Evolutionary conservation across 2,113 vertebrate species (phyloP), one percentile per base, ranked within the genome.

Genomic region (Orcinus orca): DNA sequence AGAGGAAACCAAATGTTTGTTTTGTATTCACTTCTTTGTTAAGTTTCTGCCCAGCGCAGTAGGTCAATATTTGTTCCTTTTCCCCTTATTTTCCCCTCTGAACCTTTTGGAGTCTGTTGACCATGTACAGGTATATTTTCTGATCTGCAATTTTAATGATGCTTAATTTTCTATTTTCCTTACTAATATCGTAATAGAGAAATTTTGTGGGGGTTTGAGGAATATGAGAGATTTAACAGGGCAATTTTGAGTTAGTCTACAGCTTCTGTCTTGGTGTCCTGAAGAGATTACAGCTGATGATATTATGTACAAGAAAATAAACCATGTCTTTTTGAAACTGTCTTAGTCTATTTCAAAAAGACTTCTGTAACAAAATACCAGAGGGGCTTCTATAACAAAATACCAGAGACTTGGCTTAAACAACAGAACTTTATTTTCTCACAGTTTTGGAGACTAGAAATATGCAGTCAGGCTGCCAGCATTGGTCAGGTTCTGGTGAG

Each of bases 221-320:
- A 38, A 38, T 31, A 47, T n/a, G 63, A 84, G 70, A 93, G 31
- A 95, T 65, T 73, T 38, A 68, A 11, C 18, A 86, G 90, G 65
- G n/a, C 55, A 80, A 74, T 83, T 90, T 87, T 86, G 38, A 80
- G n/a, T 90, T 87, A 38, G 15, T 63, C 26, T 31, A 21, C 31
- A 95, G 12, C 26, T 55, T 93, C 63, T 86, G 2, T 77, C 44
- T 41, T 77, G 12, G 18, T 86, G 38, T 93, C 53, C 26, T 88
- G 60, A 91, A 88, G 65, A 92, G 13, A 91, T 84, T 93, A 63
- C 26, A 62, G 12, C 14, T 88, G 38, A 80, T 82, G 67, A 7
- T 94, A 63, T 82, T 94, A n/a, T 62, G n/a, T 93, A n/a, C 3
- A 84, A 67, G 41, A 96, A 92, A 94, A 63, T 50, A 82, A 96